Conservation (phyloP, 1,140 invertebrate genomes). For the Pectinophora gossypiella region DNA sequence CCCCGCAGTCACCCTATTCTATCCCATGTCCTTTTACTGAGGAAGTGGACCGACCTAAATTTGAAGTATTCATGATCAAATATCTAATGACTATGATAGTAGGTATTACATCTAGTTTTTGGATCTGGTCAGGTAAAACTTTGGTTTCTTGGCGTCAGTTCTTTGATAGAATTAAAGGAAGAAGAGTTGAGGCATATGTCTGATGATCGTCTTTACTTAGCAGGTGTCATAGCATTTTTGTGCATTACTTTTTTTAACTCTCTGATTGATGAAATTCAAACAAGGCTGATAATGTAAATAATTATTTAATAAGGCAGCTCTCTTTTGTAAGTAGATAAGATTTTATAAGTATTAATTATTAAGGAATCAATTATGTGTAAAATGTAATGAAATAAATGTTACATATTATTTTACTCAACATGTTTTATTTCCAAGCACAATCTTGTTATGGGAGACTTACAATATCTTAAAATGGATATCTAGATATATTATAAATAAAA, state of each 20-base stretch:
- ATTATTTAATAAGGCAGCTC: conserved; percentile 18
- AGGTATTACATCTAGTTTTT: conserved; percentile 97
- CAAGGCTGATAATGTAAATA: conserved; percentile 66
- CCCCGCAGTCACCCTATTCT: conserved; percentile 78
- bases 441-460: no score
- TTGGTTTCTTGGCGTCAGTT: conserved; percentile 95
- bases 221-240: conserved; percentile 7
- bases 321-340: background rate
- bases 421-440: background rate
- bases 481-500: no score
- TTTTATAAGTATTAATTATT: conserved; percentile 11
- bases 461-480: no score
- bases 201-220: conserved; percentile 43
- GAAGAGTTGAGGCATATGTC: conserved; percentile 83
- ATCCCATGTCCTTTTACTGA: conserved; percentile 84
- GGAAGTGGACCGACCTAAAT: conserved; percentile 81
- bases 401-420: background rate
- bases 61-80: conserved; percentile 95
- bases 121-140: conserved; percentile 99
- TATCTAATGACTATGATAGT: conserved; percentile 98
- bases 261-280: conserved; percentile 30
- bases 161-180: conserved; percentile 83
- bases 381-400: background rate
- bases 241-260: background rate
- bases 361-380: conserved; percentile 7